Conservation (phyloP, 2,888 invertebrate species). For the Ectemnius cavifrons region DNA sequence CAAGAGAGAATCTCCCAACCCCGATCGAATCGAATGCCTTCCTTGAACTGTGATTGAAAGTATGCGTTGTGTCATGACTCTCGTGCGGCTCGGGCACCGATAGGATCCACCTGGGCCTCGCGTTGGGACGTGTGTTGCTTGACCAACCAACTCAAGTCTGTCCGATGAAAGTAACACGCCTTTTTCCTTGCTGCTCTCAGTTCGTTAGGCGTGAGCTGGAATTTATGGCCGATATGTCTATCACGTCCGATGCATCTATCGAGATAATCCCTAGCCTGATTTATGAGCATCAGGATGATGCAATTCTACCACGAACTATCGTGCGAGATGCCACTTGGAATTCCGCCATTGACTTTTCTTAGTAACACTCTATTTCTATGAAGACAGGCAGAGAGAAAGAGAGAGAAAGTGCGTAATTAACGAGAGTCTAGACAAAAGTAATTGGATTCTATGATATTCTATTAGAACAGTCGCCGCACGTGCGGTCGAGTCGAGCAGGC, state of each 20-base stretch:
- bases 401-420: too few species aligned
- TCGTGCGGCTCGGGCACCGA: slow-evolving; percentile 35
- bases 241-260: slow-evolving; percentile 18
- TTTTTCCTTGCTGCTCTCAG: neutral
- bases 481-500: too few species aligned
- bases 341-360: too few species aligned
- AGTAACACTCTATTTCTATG: too few species aligned
- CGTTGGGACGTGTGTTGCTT: slow-evolving; percentile 17
- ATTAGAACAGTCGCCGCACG: too few species aligned
- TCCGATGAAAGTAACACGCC: slow-evolving; percentile 15
- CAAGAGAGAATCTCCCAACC: slow-evolving; percentile 32
- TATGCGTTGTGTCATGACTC: slow-evolving; percentile 50
- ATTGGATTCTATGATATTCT: too few species aligned
- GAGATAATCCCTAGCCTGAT: slow-evolving; percentile 21
- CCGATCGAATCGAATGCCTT: slow-evolving; percentile 45
- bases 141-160: slow-evolving; percentile 37
- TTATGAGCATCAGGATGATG: slow-evolving; percentile 20
- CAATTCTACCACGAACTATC: slow-evolving; percentile 19
- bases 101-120: slow-evolving; percentile 13
- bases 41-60: slow-evolving; percentile 53
- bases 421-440: too few species aligned
- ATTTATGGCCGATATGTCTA: slow-evolving; percentile 20
- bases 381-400: too few species aligned
- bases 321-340: neutral
- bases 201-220: neutral